Base-by-base conservation (phyloP, 2,888 invertebrate species). In the Spilosoma lubricipeda region DNA sequence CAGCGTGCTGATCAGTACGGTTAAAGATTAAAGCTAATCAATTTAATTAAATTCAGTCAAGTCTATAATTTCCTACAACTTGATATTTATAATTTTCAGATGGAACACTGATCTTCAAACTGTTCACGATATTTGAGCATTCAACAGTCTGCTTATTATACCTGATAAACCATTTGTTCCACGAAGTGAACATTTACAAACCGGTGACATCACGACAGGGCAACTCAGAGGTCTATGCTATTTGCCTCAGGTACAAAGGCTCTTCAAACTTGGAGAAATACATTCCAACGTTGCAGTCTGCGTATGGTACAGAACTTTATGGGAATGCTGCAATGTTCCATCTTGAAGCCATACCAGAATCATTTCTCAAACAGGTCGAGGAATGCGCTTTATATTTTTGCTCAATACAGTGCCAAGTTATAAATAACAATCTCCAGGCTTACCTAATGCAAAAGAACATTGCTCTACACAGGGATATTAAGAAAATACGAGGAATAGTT, bases 161-260 rank as follows among this genome's bases (percentile, higher is more conserved):
- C 89, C 92, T 99, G 18, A 94, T 99, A 7, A 97, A 97, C 84
- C 97, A 97, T 84, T 86, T 96, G 27, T 99, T 99, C 90, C 89
- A 96, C 48, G 94, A 97, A 88, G 97, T 99, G 0, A 95, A 97
- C 82, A 95, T 98, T 30, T 98, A 97, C 89, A 99, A 99, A 90
- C 99, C 99, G 0, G 97, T 97, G 1, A 98, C 98, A 0, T 99
- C 99, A n/a, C 98, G 98, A 89, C 97, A 98, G 87, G 99, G 99
- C 13, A 99, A 99, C 92, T 99, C 99, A 0, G 99, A 99, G 93
- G 97, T 98, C 0, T 99, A 99, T 89, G 96, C 99, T 0, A 95
- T 99, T 45, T 98, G 98, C 85, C 89, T 97, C 42, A 94, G 95
- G 36, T 98, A 96, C 87, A 95, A 95, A 82, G 97, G 97, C 4